phyloP scores from a whole-genome alignment of 2,888 invertebrate genomes.

The Xanthorhoe spadicearia region DNA sequence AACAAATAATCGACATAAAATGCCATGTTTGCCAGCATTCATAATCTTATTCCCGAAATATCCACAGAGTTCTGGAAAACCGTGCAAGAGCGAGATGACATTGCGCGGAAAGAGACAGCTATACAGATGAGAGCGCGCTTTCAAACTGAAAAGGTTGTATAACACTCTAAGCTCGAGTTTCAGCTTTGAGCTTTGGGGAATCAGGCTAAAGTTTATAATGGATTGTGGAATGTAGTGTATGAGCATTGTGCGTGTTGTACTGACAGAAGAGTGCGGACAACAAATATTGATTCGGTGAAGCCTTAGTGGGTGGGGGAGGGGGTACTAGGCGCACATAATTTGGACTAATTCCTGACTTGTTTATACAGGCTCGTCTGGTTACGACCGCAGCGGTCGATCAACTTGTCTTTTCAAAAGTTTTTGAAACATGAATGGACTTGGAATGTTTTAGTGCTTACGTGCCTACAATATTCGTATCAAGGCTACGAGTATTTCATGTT shows the following conservation, averaged over 20 bases:
- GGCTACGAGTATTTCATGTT: neutral
- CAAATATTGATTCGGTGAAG: conserved; percentile 84
- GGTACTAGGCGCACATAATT: conserved; percentile 77
- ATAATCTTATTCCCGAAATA: conserved; percentile 46
- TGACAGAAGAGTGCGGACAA: conserved; percentile 84
- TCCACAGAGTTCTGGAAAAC: conserved; percentile 69
- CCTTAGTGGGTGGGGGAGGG: conserved; percentile 56
- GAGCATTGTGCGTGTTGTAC: conserved; percentile 82
- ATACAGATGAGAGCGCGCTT: conserved; percentile 70
- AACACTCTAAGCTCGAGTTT: conserved; percentile 32
- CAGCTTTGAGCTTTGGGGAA: conserved; percentile 14
- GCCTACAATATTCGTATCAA: neutral
- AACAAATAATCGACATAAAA: conserved; percentile 5
- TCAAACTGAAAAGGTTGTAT: conserved; percentile 51
- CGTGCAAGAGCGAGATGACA: conserved; percentile 75
- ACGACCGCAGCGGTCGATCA: conserved; percentile 68
- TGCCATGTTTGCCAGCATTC: conserved; percentile 34
- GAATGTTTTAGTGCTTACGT: neutral
- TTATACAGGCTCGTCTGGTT: conserved; percentile 80
- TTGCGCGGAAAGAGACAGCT: conserved; percentile 77
- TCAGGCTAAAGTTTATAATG: conserved; percentile 11
- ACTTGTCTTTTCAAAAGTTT: conserved; percentile 73
- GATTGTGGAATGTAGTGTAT: conserved; percentile 52
- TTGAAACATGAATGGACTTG: conserved; percentile 31
- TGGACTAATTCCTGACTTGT: conserved; percentile 83